Percentiles rank a stretch among this genome's conserved stretches.
These are phyloP conservation scores for Amphipoea oculea DNA, from an alignment of 2,888 invertebrate species.

Conservation along the genomic window DNA sequence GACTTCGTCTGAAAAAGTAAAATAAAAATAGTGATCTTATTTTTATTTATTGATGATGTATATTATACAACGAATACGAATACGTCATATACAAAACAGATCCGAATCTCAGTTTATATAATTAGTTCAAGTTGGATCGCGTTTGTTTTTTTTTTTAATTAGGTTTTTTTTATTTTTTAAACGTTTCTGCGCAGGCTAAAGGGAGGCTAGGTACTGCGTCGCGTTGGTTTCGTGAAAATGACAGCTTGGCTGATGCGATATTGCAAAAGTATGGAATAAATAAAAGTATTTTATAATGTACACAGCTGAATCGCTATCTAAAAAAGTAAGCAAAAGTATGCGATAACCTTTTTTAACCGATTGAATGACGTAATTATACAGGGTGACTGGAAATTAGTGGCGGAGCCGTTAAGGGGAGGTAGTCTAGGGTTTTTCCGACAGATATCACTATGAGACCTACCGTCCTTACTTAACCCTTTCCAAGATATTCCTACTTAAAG, in stretches of 20 bases:
- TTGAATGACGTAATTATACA: too few species aligned
- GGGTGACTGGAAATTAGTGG: too few species aligned
- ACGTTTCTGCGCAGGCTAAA: not conserved
- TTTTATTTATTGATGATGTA: not conserved
- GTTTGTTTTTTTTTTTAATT: not conserved
- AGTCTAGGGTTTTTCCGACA: too few species aligned
- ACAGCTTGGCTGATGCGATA: not conserved
- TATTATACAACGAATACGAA: not conserved
- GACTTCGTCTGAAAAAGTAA: slow-evolving; percentile 66
- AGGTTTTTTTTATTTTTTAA: not conserved
- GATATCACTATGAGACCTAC: too few species aligned
- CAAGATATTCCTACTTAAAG: too few species aligned
- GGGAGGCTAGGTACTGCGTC: not conserved
- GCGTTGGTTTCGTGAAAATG: not conserved
- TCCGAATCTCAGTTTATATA: not conserved
- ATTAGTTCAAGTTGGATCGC: not conserved
- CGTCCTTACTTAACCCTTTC: too few species aligned
- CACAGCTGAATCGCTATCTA: not conserved
- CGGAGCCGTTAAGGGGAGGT: too few species aligned
- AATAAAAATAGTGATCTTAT: not conserved
- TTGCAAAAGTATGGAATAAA: too few species aligned
- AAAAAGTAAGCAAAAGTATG: not conserved
- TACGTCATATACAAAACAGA: too few species aligned
- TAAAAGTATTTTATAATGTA: not conserved
- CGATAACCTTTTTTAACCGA: not conserved